phyloP scores from a whole-genome alignment of 2,113 vertebrate genomes.

The Channa maculata region DNA sequence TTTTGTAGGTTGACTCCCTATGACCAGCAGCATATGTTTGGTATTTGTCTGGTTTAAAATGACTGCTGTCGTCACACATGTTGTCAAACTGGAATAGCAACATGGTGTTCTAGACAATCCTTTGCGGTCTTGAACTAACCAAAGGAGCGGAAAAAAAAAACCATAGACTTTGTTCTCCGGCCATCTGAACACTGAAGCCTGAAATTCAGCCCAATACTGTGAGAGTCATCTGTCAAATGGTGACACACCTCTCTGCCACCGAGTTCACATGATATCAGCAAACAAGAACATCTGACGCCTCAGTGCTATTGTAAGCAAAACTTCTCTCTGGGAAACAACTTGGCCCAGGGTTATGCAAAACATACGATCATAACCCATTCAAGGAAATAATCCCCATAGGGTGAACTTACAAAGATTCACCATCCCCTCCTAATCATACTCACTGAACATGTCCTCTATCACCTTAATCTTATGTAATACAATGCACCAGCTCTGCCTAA shows the following conservation, averaged over 20 bases:
- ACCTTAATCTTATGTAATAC: constrained; percentile 7
- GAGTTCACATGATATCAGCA: constrained; percentile 45
- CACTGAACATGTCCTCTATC: neutral
- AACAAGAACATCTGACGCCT: constrained; percentile 58
- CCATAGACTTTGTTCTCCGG: neutral
- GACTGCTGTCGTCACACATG: constrained; percentile 33
- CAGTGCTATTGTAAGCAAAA: constrained; percentile 42
- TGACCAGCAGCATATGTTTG: constrained; percentile 11
- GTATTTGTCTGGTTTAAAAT: constrained; percentile 12
- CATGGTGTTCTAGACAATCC: neutral
- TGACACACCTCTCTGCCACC: constrained; percentile 25
- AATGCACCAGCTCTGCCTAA: neutral
- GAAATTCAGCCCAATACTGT: neutral
- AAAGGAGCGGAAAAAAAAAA: neutral
- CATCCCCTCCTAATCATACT: neutral
- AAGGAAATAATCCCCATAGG: neutral
- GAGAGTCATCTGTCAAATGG: constrained; percentile 17
- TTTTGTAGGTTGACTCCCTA: constrained; percentile 48
- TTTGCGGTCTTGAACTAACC: neutral
- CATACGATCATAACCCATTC: neutral
- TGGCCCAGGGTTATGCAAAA: constrained; percentile 1
- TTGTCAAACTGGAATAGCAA: constrained; percentile 58
- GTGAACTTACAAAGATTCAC: neutral
- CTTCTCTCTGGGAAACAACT: constrained; percentile 24
- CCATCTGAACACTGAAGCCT: constrained; percentile 7